Conservation (phyloP, 2,113 vertebrate species). For the Rhagologus leucostigma region DNA sequence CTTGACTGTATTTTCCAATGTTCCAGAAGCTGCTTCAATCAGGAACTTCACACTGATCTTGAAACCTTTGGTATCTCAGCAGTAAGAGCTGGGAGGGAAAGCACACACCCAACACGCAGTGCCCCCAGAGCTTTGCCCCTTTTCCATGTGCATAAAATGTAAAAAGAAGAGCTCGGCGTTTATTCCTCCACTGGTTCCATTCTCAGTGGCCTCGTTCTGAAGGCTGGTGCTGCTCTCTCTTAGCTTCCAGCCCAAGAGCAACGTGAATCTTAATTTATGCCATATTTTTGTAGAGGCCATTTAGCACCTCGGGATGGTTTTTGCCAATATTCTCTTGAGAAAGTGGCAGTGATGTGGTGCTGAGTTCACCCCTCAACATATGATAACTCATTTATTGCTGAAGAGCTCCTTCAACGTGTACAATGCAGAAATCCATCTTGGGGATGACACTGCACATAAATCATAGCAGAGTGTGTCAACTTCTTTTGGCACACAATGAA, state of each 20-base stretch:
- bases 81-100: not conserved
- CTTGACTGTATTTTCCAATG: not conserved
- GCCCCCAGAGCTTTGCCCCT: not conserved
- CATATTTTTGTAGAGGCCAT: not conserved
- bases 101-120: not conserved
- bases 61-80: not conserved
- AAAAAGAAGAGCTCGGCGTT: not conserved
- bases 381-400: conserved; percentile 2
- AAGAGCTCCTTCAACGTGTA: conserved; percentile 12
- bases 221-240: not conserved
- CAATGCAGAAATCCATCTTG: not conserved
- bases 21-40: not conserved
- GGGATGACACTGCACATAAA: conserved; percentile 4
- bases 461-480: not conserved
- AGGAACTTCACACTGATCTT: not conserved
- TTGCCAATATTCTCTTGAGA: not conserved
- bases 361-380: not conserved
- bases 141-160: not conserved
- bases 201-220: not conserved
- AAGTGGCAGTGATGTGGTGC: not conserved
- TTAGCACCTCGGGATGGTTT: not conserved
- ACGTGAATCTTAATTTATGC: not conserved
- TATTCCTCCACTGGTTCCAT: not conserved
- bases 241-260: not conserved
- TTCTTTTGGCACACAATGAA: not conserved